Base-by-base conservation (phyloP, 2,888 invertebrate species). In the Petrolisthes cinctipes region DNA sequence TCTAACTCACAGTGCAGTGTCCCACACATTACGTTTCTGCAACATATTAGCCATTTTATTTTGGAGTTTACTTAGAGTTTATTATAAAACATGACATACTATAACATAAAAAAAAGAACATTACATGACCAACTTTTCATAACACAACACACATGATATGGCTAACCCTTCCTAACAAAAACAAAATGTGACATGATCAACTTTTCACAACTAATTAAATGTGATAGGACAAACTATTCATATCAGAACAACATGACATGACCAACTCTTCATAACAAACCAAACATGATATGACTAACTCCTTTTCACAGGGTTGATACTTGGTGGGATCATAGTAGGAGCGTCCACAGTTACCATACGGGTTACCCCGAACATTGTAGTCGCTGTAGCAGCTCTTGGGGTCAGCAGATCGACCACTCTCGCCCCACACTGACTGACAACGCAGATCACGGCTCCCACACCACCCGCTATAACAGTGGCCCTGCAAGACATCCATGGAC, bases 401-500 rank as follows among this genome's bases (percentile, higher is more conserved):
- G 92, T 95, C 95, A 0, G 97, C 97, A 82, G 95, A 96, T 91
- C 95, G 95, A 0, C 97, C 98, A 0, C 97, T 96, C 51, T 96
- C 95, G 2, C 99, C 99, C 99, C 99, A 99, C 83, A 99, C 94
- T 82, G 97, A 94, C 86, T 96, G 95, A 92, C 99, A 99, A 92
- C 99, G 99, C 93, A 97, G 97, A 51, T 96, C 95, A 92, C 97
- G 96, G 0, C 97, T 97, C 20, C 97, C 95, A 92, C 98, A 99
- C 53, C 95, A 94, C 4, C 98, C 98, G 82, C 96, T 95, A 92
- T 96, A 98, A 92, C 99, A 99, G 92, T 96, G 98, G 0, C 98
- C 96, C 95, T 95, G 93, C 7, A 6, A 57, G 54, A 71, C 20
- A 54, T 37, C 37, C 37, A 37, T 37, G 37, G 37, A 37, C 37